Conservation (phyloP, 1,140 invertebrate species). For the Antheraea mylitta region DNA sequence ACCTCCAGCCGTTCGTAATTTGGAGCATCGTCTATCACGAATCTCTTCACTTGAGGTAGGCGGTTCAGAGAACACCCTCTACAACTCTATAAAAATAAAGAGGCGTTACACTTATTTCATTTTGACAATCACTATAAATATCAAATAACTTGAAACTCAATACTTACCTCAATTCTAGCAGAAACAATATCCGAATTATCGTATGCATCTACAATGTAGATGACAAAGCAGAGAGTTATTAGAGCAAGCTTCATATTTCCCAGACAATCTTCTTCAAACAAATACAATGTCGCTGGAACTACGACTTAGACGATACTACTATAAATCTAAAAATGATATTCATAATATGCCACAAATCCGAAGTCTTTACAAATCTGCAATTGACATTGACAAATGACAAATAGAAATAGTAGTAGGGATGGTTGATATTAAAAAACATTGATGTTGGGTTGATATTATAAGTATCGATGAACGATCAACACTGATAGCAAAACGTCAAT, state of each 20-base stretch:
- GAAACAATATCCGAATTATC: conserved; percentile 54
- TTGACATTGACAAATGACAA: no score
- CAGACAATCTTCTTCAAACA: no score
- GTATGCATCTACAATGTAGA: conserved; percentile 28
- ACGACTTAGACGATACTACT: no score
- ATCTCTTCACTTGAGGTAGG: conserved; percentile 86
- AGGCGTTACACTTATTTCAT: background rate
- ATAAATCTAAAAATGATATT: no score
- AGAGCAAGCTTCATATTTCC: background rate
- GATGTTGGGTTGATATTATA: no score
- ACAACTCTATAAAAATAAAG: conserved; percentile 83
- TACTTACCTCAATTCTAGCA: conserved; percentile 62
- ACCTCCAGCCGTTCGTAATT: conserved; percentile 81
- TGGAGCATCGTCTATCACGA: conserved; percentile 87
- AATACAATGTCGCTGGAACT: no score
- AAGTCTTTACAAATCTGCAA: no score
- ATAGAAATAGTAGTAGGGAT: no score
- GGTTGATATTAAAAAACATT: no score
- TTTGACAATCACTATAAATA: background rate
- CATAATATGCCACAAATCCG: no score
- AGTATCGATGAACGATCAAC: no score
- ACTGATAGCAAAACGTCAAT: no score
- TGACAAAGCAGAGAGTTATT: background rate
- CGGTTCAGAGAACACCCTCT: conserved; percentile 87
- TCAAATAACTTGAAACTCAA: background rate